phyloP scores from a whole-genome alignment of 2,888 invertebrate species.

The Melanophora roralis region DNA sequence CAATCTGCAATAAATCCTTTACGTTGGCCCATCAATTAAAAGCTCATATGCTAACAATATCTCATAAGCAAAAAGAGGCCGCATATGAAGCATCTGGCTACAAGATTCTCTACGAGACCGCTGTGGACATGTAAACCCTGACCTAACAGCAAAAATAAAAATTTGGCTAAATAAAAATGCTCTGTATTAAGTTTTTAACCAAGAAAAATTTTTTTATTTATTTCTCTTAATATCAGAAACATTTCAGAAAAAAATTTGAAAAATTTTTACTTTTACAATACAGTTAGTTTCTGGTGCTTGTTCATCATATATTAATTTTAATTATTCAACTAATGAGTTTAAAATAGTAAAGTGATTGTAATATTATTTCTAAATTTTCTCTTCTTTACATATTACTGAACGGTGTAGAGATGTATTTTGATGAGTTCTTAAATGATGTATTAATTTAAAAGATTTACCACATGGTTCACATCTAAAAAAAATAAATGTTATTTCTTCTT shows the following conservation, averaged over 20 bases:
- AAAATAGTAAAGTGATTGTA: too few relatives aligned
- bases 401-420: constrained; percentile 66
- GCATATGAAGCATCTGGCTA: constrained; percentile 64
- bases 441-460: constrained; percentile 73
- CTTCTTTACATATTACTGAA: neutral
- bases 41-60: constrained; percentile 72
- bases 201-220: neutral
- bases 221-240: too few relatives aligned
- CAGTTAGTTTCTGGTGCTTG: too few relatives aligned
- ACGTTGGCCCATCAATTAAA: constrained; percentile 73
- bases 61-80: constrained; percentile 70
- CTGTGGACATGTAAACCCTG: constrained; percentile 12
- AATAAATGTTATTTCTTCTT: neutral
- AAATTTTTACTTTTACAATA: neutral
- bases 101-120: constrained; percentile 63
- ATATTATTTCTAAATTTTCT: neutral
- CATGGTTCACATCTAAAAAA: constrained; percentile 71
- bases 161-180: neutral
- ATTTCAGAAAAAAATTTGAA: neutral
- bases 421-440: constrained; percentile 75
- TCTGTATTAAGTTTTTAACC: neutral
- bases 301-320: too few relatives aligned
- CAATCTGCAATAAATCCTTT: constrained; percentile 72
- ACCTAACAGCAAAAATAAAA: neutral
- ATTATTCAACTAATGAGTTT: too few relatives aligned